Conservation (phyloP, 2,113 vertebrate genomes). For the Microtus richardsoni region DNA sequence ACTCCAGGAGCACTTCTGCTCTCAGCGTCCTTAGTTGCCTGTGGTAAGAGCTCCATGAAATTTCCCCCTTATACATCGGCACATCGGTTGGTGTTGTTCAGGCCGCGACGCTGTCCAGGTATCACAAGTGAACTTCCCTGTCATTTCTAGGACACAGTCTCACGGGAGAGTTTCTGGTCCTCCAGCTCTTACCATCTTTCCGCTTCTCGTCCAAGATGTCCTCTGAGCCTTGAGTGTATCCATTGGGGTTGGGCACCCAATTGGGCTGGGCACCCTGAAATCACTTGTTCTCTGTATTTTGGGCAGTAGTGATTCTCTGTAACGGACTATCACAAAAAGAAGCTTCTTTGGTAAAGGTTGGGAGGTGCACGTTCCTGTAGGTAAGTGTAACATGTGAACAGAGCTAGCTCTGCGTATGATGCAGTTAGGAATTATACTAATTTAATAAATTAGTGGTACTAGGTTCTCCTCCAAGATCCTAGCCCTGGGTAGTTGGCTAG, state of each 20-base stretch:
- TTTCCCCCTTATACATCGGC: background rate
- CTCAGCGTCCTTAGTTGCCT: background rate
- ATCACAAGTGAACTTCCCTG: background rate
- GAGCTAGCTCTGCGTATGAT: background rate
- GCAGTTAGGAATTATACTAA: background rate
- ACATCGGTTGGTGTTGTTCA: background rate
- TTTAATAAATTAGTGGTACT: background rate
- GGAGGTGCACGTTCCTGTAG: background rate
- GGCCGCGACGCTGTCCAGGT: background rate
- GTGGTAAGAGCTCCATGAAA: too few species aligned
- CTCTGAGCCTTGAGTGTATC: background rate
- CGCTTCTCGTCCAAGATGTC: background rate
- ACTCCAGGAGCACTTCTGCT: background rate
- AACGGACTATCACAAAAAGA: background rate
- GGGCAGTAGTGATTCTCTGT: background rate
- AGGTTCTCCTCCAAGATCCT: background rate
- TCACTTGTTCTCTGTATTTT: background rate
- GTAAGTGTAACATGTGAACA: background rate
- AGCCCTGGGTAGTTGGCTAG: background rate
- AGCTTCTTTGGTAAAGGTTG: background rate
- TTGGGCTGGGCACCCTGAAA: background rate
- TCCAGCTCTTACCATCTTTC: background rate
- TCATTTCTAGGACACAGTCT: background rate
- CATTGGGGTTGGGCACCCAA: background rate
- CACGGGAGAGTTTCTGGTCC: background rate